A percentile compares a stretch with the other conserved stretches of the same genome.
phyloP scores from a whole-genome alignment of 2,888 invertebrate genomes.

The Blastobasis lacticolella region DNA sequence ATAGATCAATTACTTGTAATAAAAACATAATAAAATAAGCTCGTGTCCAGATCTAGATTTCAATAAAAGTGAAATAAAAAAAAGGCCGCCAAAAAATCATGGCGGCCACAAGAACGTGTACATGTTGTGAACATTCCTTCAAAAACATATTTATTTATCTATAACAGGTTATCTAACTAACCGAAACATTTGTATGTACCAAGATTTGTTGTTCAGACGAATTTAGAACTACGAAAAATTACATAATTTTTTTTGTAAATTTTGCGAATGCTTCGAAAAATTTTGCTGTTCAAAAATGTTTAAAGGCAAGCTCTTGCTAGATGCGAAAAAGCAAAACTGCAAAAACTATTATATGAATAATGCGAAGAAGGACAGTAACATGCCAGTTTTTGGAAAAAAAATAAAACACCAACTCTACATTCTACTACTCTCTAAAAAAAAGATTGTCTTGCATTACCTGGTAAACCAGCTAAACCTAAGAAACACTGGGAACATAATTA shows the following conservation, averaged over 20 bases:
- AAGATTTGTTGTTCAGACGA: slow-evolving; percentile 40
- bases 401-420: neutral
- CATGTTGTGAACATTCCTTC: slow-evolving; percentile 60
- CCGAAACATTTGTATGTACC: slow-evolving; percentile 36
- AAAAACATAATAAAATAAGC: neutral
- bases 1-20: neutral
- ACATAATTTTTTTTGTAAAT: slow-evolving; percentile 11
- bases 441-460: neutral
- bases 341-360: slow-evolving; percentile 56
- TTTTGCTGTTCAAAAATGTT: slow-evolving; percentile 52
- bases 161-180: slow-evolving; percentile 27
- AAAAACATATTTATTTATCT: slow-evolving; percentile 40
- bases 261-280: slow-evolving; percentile 27
- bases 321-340: slow-evolving; percentile 39
- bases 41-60: slow-evolving; percentile 22
- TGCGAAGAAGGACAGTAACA: slow-evolving; percentile 67
- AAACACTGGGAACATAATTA: no score
- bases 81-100: slow-evolving; percentile 31
- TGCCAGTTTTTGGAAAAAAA: slow-evolving; percentile 27
- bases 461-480: no score
- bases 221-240: slow-evolving; percentile 21
- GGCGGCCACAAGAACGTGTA: slow-evolving; percentile 37
- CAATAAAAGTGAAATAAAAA: slow-evolving; percentile 28
- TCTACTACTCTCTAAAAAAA: slow-evolving; percentile 1
- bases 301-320: slow-evolving; percentile 24